These are phyloP conservation scores for Bubo blakistoni DNA, from an alignment of 2,113 vertebrate genomes.

Conservation along the genomic window DNA sequence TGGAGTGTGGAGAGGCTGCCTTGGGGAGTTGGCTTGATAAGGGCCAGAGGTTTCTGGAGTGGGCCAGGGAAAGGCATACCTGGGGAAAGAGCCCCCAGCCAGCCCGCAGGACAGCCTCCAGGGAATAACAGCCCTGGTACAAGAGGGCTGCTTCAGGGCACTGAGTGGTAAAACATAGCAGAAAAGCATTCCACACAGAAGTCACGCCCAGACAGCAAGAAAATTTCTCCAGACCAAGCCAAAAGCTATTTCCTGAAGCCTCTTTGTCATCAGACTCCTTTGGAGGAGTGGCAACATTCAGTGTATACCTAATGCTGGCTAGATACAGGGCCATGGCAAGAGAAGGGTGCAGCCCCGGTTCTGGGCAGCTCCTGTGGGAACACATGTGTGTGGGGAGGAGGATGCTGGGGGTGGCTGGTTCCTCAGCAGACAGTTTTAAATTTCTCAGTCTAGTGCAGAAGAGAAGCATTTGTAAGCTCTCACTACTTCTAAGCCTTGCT, in stretches of 20 bases:
- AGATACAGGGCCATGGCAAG: background rate
- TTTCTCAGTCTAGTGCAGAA: background rate
- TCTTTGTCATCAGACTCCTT: background rate
- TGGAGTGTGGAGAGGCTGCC: background rate
- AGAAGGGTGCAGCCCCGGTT: background rate
- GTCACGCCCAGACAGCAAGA: background rate
- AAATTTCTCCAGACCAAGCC: background rate
- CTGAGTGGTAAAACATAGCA: background rate
- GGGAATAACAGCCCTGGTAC: background rate
- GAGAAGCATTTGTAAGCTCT: background rate
- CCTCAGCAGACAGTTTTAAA: background rate
- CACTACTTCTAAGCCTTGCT: background rate
- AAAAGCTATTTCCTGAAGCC: background rate
- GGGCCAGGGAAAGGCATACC: background rate
- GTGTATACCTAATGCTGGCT: fast-evolving
- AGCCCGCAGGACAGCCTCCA: background rate
- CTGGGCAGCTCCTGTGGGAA: background rate
- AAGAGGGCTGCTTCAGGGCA: background rate
- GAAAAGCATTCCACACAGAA: background rate
- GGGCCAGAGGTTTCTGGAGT: background rate
- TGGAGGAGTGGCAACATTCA: background rate
- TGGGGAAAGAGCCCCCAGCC: background rate
- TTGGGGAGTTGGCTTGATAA: background rate
- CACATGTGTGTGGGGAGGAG: background rate
- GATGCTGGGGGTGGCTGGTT: background rate